phyloP scores from a whole-genome alignment of 1,140 invertebrate genomes.

The Phthorimaea operculella region DNA sequence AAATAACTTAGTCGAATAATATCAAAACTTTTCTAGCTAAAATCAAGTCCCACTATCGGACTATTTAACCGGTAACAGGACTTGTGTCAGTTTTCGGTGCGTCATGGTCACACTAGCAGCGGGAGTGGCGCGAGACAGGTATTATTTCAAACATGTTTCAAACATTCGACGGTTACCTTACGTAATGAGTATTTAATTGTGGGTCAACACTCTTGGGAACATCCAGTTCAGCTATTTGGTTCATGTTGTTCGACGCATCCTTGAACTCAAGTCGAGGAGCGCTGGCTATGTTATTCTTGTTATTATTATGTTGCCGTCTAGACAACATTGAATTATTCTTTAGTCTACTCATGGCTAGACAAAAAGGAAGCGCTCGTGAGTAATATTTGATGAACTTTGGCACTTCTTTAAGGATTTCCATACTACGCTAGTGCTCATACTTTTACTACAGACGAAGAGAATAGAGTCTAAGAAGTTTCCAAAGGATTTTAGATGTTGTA shows the following conservation, averaged over 20 bases:
- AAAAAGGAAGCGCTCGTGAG: too few species aligned
- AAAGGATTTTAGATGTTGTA: too few species aligned
- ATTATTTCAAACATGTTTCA: conserved; percentile 25
- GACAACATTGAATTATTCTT: too few species aligned
- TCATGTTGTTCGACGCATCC: conserved; percentile 12
- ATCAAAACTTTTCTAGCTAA: too few species aligned
- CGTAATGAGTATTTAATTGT: conserved; percentile 45
- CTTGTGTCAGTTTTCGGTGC: not conserved
- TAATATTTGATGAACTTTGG: too few species aligned
- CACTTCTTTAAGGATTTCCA: too few species aligned
- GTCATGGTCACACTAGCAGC: not conserved
- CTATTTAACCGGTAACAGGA: not conserved
- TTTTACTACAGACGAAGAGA: too few species aligned
- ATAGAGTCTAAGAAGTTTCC: too few species aligned
- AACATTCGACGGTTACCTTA: conserved; percentile 23
- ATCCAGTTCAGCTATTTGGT: conserved; percentile 18
- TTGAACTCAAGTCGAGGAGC: conserved; percentile 13
- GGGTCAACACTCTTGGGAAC: conserved; percentile 35
- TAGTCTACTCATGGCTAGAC: too few species aligned
- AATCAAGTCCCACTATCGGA: too few species aligned
- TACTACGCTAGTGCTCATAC: too few species aligned
- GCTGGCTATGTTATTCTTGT: not conserved
- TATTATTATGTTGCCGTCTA: not conserved
- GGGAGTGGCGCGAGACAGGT: conserved; percentile 6
- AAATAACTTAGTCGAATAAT: too few species aligned